Evolutionary conservation across 2,113 vertebrate species (phyloP).

Genomic region (Anarhynchus alexandrinus): DNA sequence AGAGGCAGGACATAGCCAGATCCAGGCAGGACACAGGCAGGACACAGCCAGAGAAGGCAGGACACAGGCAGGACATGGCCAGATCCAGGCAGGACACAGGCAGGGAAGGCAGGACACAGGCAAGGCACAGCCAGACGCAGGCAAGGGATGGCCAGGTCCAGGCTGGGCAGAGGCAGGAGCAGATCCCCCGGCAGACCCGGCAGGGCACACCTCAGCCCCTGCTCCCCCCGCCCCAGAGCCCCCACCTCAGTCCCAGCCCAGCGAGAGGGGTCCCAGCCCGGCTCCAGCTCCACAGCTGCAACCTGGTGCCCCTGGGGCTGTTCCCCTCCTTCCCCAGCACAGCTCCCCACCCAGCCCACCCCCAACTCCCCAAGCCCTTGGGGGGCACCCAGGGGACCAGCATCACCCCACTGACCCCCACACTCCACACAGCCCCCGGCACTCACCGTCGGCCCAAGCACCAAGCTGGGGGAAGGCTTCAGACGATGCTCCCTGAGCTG

Average conservation of each 20-base stretch:
- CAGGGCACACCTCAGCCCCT: not conserved
- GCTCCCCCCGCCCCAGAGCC: not conserved
- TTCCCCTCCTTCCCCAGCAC: no score
- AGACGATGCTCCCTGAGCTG: not conserved
- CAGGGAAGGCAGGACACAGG: not conserved
- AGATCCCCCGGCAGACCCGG: not conserved
- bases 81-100: no score
- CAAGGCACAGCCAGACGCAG: not conserved
- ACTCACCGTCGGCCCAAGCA: not conserved
- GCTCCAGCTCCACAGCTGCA: not conserved
- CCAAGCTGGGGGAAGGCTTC: not conserved
- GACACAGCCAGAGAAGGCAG: not conserved
- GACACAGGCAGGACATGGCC: not conserved
- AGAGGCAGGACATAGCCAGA: not conserved
- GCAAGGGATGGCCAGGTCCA: not conserved
- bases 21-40: not conserved
- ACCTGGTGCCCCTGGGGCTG: no score
- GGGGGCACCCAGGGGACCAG: no score
- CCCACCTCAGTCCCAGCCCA: not conserved
- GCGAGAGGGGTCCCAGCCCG: not conserved
- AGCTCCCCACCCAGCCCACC: not conserved
- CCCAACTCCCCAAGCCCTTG: not conserved
- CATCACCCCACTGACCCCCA: not conserved
- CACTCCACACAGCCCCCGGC: rapidly evolving
- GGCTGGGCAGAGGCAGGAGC: not conserved